phyloP scores from a whole-genome alignment of 2,113 vertebrate genomes.

The Siphamia tubifer region DNA sequence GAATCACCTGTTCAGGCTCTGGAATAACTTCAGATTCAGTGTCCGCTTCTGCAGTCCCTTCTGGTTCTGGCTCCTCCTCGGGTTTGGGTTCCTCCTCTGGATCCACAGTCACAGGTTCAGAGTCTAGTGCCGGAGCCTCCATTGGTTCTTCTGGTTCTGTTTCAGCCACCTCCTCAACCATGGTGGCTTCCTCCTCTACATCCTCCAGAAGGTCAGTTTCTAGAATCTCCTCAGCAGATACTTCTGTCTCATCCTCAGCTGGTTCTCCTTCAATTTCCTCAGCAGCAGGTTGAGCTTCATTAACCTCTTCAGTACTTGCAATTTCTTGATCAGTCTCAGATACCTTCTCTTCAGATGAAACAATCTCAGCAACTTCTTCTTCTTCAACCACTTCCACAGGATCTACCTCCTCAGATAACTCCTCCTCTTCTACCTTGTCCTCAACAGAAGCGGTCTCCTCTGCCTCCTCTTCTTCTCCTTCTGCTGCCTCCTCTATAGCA shows the following conservation, averaged over 20 bases:
- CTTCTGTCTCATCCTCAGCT: conserved; percentile 2
- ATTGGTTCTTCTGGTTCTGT: conserved; percentile 2
- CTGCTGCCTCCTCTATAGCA: background rate
- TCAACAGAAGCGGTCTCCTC: background rate
- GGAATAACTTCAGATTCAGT: background rate
- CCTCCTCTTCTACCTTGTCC: too few relatives aligned
- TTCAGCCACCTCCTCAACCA: background rate
- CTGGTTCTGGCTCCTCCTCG: background rate
- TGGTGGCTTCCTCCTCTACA: background rate
- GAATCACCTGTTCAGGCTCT: background rate
- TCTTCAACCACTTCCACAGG: background rate
- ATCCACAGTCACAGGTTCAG: background rate
- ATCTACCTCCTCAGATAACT: too few relatives aligned
- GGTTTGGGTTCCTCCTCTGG: background rate
- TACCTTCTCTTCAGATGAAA: background rate
- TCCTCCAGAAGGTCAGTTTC: background rate
- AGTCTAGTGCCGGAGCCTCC: background rate
- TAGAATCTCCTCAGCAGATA: background rate
- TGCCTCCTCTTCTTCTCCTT: background rate
- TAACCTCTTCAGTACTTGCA: conserved; percentile 1
- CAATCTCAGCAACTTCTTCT: background rate
- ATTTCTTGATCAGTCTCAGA: background rate
- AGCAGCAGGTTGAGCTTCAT: background rate
- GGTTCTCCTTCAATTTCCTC: conserved; percentile 15
- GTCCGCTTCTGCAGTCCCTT: background rate